A percentile compares a stretch with the other conserved stretches of the same genome.
Evolutionary conservation across 1,140 invertebrate species (phyloP).

Genomic region (Euwallacea fornicatus): DNA sequence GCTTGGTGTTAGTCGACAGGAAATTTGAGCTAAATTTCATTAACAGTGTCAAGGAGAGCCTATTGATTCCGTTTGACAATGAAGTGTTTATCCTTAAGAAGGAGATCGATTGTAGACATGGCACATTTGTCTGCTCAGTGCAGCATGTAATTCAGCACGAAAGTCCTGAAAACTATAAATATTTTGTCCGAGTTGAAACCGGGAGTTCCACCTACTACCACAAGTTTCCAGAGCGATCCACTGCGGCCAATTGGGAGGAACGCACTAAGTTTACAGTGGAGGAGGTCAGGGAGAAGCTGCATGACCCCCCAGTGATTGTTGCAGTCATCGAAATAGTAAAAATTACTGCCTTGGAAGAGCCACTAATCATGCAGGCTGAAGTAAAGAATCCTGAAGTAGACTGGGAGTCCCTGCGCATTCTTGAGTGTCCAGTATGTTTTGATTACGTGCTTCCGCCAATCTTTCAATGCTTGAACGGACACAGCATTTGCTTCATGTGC

Average conservation of each 20-base stretch:
- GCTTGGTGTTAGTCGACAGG: slow-evolving; percentile 24
- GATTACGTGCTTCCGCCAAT: slow-evolving; percentile 45
- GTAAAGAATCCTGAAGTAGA: slow-evolving; percentile 23
- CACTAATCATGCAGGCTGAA: slow-evolving; percentile 8
- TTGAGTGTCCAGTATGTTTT: slow-evolving; percentile 47
- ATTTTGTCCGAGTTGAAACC: slow-evolving; percentile 30
- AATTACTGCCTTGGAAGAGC: slow-evolving; percentile 4
- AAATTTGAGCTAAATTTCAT: slow-evolving; percentile 41
- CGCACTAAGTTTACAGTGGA: slow-evolving; percentile 30
- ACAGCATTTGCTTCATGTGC: slow-evolving; percentile 45
- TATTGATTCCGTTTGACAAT: slow-evolving; percentile 35
- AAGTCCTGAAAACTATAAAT: slow-evolving; percentile 29
- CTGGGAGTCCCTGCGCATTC: slow-evolving; percentile 33
- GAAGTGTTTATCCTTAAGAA: slow-evolving; percentile 41
- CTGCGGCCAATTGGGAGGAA: slow-evolving; percentile 23
- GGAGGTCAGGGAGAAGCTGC: slow-evolving; percentile 33
- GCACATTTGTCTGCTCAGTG: slow-evolving; percentile 34
- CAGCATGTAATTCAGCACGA: slow-evolving; percentile 23
- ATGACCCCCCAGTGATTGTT: slow-evolving; percentile 31
- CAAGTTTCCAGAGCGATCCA: slow-evolving; percentile 19
- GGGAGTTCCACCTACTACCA: slow-evolving; percentile 16
- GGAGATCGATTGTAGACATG: slow-evolving; percentile 36
- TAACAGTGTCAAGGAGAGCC: slow-evolving; percentile 37
- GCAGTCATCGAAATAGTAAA: slow-evolving; percentile 33
- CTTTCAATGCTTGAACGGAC: slow-evolving; percentile 43